Conservation (phyloP, 35 echinoderm and acorn worm species). For the Apostichopus parvimensis region DNA sequence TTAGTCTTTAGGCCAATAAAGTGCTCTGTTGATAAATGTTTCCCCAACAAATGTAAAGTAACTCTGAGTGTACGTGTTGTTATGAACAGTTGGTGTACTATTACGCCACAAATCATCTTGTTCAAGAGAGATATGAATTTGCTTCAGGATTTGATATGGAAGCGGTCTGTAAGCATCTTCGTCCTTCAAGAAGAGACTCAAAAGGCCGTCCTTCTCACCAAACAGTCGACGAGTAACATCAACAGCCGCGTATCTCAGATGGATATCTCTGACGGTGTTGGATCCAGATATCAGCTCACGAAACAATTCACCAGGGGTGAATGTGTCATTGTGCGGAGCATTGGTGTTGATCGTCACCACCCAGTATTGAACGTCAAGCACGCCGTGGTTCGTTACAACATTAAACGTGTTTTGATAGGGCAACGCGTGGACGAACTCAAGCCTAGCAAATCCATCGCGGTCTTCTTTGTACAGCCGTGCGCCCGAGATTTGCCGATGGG, state of each 20-base stretch:
- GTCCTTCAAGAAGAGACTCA: slow-evolving; percentile 23
- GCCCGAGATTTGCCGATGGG: not conserved
- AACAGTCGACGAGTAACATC: slow-evolving; percentile 8
- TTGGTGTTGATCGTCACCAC: not conserved
- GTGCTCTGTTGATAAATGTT: not conserved
- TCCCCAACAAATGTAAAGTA: not conserved
- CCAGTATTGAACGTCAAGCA: not conserved
- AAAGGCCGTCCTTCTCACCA: slow-evolving; percentile 16
- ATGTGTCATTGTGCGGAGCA: not conserved
- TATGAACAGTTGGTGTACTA: not conserved
- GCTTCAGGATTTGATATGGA: not conserved
- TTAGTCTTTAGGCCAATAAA: slow-evolving; percentile 3
- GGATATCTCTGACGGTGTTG: not conserved
- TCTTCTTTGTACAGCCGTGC: not conserved
- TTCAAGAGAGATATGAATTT: not conserved
- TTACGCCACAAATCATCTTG: not conserved
- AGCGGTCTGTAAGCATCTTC: not conserved
- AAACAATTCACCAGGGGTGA: not conserved
- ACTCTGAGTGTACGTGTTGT: not conserved
- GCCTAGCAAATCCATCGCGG: not conserved
- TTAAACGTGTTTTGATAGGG: not conserved
- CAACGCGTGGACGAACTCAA: slow-evolving; percentile 10
- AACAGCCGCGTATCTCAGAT: slow-evolving; percentile 10
- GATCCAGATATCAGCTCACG: not conserved
- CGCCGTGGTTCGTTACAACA: not conserved